phyloP scores from a whole-genome alignment of 2,888 invertebrate species.

The Tetragonula carbonaria region DNA sequence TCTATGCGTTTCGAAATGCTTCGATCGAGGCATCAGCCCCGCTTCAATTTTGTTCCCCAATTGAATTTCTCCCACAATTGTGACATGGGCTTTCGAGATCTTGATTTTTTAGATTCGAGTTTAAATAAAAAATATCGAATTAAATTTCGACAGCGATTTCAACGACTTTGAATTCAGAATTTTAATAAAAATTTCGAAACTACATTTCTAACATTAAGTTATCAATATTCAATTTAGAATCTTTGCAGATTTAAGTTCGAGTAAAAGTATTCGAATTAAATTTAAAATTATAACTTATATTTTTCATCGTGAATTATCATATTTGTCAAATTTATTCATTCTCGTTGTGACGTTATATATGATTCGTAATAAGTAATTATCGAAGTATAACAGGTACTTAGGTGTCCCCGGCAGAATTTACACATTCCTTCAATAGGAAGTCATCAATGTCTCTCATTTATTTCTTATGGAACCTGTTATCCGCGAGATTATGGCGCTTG shows the following conservation, averaged over 20 bases:
- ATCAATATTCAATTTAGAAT: background rate
- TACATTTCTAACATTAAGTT: background rate
- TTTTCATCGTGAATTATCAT: background rate
- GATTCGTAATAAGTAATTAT: background rate
- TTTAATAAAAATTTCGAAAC: no score
- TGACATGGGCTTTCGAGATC: background rate
- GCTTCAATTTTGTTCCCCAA: background rate
- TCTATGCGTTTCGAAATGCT: background rate
- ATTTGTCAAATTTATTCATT: background rate
- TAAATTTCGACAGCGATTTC: background rate
- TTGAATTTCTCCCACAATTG: background rate
- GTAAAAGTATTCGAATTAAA: background rate
- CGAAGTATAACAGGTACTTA: background rate
- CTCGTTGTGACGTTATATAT: background rate
- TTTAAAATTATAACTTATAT: background rate
- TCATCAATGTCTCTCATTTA: slow-evolving; percentile 15
- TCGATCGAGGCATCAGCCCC: background rate
- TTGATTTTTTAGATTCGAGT: background rate
- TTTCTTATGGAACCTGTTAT: slow-evolving; percentile 10
- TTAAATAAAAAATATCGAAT: background rate
- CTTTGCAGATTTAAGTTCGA: background rate
- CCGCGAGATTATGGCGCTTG: slow-evolving; percentile 8
- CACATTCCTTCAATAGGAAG: background rate
- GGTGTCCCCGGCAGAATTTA: background rate
- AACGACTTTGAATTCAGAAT: background rate